These are phyloP conservation scores for Taphrorychus bicolor DNA, from an alignment of 2,888 invertebrate genomes.

Conservation along the genomic window DNA sequence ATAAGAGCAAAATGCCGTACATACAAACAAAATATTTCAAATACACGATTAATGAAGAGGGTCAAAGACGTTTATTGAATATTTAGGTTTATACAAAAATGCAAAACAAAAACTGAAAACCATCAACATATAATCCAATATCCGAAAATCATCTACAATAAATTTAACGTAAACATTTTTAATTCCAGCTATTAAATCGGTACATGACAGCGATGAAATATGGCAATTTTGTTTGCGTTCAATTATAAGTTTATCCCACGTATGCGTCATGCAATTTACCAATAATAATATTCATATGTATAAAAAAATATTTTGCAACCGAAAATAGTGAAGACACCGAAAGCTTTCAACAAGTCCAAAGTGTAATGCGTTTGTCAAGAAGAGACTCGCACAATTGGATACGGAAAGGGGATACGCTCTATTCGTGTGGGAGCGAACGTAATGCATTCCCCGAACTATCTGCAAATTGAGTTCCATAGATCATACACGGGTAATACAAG, in stretches of 20 bases:
- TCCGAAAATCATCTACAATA: too few relatives aligned
- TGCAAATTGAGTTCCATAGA: slow-evolving; percentile 17
- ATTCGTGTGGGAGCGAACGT: slow-evolving; percentile 1
- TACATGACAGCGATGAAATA: neutral
- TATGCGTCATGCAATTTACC: neutral
- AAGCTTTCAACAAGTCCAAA: slow-evolving; percentile 6
- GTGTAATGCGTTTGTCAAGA: neutral
- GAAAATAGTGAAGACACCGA: too few relatives aligned
- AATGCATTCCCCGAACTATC: slow-evolving; percentile 12
- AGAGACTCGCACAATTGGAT: slow-evolving; percentile 11
- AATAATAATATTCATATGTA: neutral
- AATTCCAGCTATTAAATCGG: neutral
- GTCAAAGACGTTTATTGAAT: too few relatives aligned
- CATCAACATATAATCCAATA: too few relatives aligned
- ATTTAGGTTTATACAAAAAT: too few relatives aligned
- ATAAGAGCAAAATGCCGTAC: too few relatives aligned
- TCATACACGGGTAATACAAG: slow-evolving; percentile 6
- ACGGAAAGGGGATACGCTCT: slow-evolving; percentile 4
- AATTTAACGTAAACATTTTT: neutral
- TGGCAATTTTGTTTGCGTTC: neutral
- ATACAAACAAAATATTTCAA: too few relatives aligned
- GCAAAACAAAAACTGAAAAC: too few relatives aligned
- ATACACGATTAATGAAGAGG: too few relatives aligned
- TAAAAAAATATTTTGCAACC: neutral
- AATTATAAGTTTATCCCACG: neutral